Base-by-base conservation (phyloP, 1,140 invertebrate species). In the Papilio glaucus region DNA sequence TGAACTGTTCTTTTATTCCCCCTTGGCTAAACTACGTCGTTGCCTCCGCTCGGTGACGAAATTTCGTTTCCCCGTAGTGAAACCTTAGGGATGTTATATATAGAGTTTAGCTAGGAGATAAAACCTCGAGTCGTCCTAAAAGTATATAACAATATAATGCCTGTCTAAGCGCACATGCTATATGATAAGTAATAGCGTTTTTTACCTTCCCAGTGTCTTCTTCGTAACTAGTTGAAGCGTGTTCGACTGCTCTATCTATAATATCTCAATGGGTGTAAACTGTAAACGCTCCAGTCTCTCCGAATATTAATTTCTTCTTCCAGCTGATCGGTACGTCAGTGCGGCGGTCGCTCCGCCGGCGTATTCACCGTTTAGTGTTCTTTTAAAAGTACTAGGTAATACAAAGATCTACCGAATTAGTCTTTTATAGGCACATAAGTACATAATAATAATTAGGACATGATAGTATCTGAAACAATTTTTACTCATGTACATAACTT, bases 401-500 rank as follows among this genome's bases (percentile, higher is more conserved):
- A 71, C 81, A 82, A 86, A 84, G 80, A 89, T 85, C 81, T 86
- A 83, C 90, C 88, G 88, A 90, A 92, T 90, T 92, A 90, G 85
- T 89, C 85, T 85, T 86, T 87, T 85, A 86, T 89, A 90, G 87
- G 81, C 80, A 82, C 78, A 80, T 82, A 78, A 76, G 67, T 69
- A 69, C 67, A 69, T 69, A 33, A 18, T 79, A 73, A 72, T 80
- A 81, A 75, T 79, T 78, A 79, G 77, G 67, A 76, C 75, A 69
- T 69, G 33, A 69, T 69, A 38, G 67, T 71, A 75, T 63, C 62
- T 73, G 71, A 49, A 74, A 76, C 72, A 69, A 75, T 76, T 80
- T 76, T 80, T 70, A 69, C 67, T 69, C 24, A 69, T 69, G 67
- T 69, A 69, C 42, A 69, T 69, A 69, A 69, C 24, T 62, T 15